Base-by-base conservation (phyloP, 2,888 invertebrate species). In the Eledona agricola region DNA sequence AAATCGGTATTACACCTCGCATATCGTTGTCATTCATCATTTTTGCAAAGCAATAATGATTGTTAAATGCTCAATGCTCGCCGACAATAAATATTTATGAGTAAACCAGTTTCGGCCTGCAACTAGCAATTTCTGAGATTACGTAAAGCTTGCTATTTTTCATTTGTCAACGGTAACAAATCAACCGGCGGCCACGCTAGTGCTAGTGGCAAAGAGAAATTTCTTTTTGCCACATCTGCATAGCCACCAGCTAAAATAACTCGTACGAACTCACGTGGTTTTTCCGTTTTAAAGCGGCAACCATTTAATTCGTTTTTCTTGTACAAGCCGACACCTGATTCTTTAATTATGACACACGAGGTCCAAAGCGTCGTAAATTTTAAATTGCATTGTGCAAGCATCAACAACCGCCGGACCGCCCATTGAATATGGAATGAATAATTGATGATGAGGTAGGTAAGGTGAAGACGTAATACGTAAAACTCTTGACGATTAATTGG, bases 161-260 rank as follows among this genome's bases (percentile, higher is more conserved):
- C 16, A 16, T 32, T 13, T 34, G 5, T 20, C 20, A 20, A 10
- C n/a, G n/a, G 22, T 25, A 37, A 37, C 22, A 20, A 20, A 35
- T 20, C 19, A 9, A 12, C 10, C 19, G 22, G 22, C 32, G 5
- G 32, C n/a, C 4, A 13, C 16, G 3, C 15, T 25, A 37, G 13
- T 37, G 37, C 9, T 37, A 9, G 15, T 19, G 20, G 42, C 12
- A 29, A 42, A 42, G 42, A 28, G 40, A 42, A 42, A 42, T 42
- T 29, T 42, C 42, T 42, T 42, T 17, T 42, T 25, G 16, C 10
- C 10, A 17, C 26, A 40, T 40, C 40, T 40, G 40, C 40, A 42
- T 42, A 26, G 42, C 42, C 20, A 19, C 12, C 16, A 9, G 42
- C 19, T 38, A 26, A 6, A 16, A 25, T 11, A 40, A 19, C 19